Percentiles rank a stretch among this genome's conserved stretches.
Evolutionary conservation across 2,888 invertebrate species (phyloP).

Genomic region (Dryobota labecula): DNA sequence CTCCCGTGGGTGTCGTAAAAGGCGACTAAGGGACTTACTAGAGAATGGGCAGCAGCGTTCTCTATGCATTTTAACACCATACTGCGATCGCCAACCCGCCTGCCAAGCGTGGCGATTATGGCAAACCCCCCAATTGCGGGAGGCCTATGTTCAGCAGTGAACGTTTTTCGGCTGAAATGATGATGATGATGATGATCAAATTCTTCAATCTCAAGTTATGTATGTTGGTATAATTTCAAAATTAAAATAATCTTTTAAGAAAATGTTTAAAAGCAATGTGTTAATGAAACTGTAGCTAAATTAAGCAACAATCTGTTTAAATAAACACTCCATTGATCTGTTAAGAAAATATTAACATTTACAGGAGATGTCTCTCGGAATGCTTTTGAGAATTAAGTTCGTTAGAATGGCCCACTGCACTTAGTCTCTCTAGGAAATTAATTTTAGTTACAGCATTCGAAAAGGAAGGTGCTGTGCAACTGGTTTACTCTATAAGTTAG

Average conservation of each 20-base stretch:
- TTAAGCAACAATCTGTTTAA: slow-evolving; percentile 9
- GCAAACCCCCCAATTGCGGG: no score
- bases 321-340: slow-evolving; percentile 35
- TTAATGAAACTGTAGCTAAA: slow-evolving; percentile 18
- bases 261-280: not conserved
- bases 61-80: no score
- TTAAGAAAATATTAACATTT: slow-evolving; percentile 47
- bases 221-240: not conserved
- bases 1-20: no score
- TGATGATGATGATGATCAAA: no score
- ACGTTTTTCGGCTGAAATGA: no score
- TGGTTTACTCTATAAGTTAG: slow-evolving; percentile 33
- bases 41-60: no score
- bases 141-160: no score
- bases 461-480: slow-evolving; percentile 24
- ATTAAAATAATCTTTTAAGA: rapidly evolving
- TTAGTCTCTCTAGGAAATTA: slow-evolving; percentile 40
- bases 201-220: no score
- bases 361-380: slow-evolving; percentile 22
- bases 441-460: slow-evolving; percentile 45
- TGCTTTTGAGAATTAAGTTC: slow-evolving; percentile 55
- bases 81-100: no score
- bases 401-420: slow-evolving; percentile 54
- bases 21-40: no score
- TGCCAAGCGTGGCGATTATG: no score